A percentile compares a stretch with the other conserved stretches of the same genome.
These are phyloP conservation scores for Chrysopa pallens DNA, from an alignment of 1,140 invertebrate species.

Conservation along the genomic window DNA sequence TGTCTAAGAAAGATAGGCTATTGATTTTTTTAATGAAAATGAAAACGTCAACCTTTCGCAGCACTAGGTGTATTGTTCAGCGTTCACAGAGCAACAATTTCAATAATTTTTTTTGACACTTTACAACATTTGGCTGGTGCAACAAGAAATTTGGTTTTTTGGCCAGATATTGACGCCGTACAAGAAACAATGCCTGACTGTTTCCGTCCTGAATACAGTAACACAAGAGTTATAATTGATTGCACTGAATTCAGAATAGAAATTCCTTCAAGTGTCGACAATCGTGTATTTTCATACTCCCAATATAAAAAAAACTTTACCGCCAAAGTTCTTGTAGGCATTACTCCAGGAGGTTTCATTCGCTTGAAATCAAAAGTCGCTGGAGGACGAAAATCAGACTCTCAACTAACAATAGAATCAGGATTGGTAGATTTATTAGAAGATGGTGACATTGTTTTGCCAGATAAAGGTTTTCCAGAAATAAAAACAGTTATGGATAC, in stretches of 20 bases:
- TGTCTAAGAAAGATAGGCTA: too few relatives aligned
- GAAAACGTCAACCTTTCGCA: too few relatives aligned
- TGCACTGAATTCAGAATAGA: conserved; percentile 23
- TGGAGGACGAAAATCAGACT: conserved; percentile 20
- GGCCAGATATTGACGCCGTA: conserved; percentile 8
- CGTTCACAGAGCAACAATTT: too few relatives aligned
- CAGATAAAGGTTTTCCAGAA: conserved; percentile 19
- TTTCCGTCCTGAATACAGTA: conserved; percentile 17
- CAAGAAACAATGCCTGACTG: conserved; percentile 13
- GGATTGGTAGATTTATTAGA: conserved; percentile 21
- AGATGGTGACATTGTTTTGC: conserved; percentile 20
- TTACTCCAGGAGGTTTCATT: conserved; percentile 22
- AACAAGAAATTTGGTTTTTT: conserved; percentile 4
- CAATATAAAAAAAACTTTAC: conserved; percentile 23
- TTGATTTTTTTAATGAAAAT: too few relatives aligned
- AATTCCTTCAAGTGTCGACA: conserved; percentile 12
- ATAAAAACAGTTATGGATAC: background rate
- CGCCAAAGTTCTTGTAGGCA: conserved; percentile 20
- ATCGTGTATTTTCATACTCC: conserved; percentile 15
- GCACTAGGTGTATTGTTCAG: too few relatives aligned
- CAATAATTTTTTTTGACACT: too few relatives aligned
- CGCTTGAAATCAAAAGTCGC: conserved; percentile 19
- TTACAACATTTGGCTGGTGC: too few relatives aligned
- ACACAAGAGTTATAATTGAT: conserved; percentile 20
- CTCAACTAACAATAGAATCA: conserved; percentile 16